Conservation (phyloP, 2,797 vertebrate species). For the Coreius guichenoti region DNA sequence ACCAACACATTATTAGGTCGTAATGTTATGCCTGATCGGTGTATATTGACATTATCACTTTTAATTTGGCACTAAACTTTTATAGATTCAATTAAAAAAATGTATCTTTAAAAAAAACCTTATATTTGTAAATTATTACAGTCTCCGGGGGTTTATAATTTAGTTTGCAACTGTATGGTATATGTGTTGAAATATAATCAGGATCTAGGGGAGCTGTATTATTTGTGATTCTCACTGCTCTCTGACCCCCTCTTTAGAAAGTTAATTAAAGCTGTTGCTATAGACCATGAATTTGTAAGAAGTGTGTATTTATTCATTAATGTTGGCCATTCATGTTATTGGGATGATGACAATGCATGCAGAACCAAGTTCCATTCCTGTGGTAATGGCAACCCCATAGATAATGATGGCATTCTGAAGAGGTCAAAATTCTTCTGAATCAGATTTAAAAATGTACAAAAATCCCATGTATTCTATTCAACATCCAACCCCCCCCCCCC, state of each 20-base stretch:
- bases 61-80: too few relatives aligned
- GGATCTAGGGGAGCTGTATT: background rate
- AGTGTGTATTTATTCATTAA: background rate
- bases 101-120: too few relatives aligned
- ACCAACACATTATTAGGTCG: too few relatives aligned
- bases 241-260: background rate
- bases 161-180: too few relatives aligned
- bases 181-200: background rate
- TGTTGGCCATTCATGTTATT: conserved; percentile 76
- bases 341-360: conserved; percentile 90
- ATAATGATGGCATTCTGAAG: conserved; percentile 74
- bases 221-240: background rate
- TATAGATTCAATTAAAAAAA: too few relatives aligned
- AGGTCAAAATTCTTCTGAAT: conserved; percentile 6
- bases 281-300: background rate
- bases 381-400: conserved; percentile 74
- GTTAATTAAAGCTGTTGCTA: background rate
- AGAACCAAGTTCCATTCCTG: conserved; percentile 84
- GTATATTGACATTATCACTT: too few relatives aligned
- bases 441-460: conserved; percentile 55
- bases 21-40: too few relatives aligned
- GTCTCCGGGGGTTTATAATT: too few relatives aligned
- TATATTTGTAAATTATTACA: too few relatives aligned
- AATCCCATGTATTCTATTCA: conserved; percentile 6
- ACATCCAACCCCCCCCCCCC: conserved; percentile 2